These are phyloP conservation scores for Mustelus asterias DNA, from an alignment of 2,113 vertebrate genomes.

Conservation along the genomic window DNA sequence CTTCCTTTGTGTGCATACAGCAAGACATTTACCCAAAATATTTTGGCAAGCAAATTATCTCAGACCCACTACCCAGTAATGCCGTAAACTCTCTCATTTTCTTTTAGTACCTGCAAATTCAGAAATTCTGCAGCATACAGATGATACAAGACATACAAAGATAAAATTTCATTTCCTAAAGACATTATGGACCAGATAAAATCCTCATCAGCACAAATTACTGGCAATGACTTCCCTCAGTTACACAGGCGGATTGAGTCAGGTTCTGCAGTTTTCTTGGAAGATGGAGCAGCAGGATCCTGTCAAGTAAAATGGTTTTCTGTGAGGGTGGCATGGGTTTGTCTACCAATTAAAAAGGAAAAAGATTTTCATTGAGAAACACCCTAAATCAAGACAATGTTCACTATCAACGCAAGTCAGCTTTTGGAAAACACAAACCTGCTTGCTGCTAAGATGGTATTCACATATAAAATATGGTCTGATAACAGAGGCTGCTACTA, in stretches of 20 bases:
- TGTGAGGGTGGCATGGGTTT: background rate
- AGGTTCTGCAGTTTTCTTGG: background rate
- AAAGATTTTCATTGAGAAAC: background rate
- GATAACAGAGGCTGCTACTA: background rate
- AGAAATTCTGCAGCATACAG: background rate
- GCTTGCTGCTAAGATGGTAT: background rate
- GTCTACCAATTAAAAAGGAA: background rate
- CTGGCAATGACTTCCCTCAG: background rate
- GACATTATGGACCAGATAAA: background rate
- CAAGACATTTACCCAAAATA: background rate
- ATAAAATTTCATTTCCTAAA: background rate
- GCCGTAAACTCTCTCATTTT: background rate
- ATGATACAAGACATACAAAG: background rate
- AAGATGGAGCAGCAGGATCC: background rate
- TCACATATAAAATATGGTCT: background rate
- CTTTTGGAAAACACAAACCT: background rate
- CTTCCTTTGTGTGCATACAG: conserved; percentile 10
- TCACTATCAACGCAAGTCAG: background rate
- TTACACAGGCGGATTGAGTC: background rate
- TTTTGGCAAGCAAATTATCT: conserved; percentile 15
- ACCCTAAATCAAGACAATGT: background rate
- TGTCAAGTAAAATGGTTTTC: background rate
- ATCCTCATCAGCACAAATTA: conserved; percentile 1
- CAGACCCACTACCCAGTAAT: background rate
- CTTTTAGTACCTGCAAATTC: background rate